Percentiles rank a stretch among this genome's conserved stretches.
phyloP scores from a whole-genome alignment of 2,113 vertebrate genomes.

The Gobio gobio region DNA sequence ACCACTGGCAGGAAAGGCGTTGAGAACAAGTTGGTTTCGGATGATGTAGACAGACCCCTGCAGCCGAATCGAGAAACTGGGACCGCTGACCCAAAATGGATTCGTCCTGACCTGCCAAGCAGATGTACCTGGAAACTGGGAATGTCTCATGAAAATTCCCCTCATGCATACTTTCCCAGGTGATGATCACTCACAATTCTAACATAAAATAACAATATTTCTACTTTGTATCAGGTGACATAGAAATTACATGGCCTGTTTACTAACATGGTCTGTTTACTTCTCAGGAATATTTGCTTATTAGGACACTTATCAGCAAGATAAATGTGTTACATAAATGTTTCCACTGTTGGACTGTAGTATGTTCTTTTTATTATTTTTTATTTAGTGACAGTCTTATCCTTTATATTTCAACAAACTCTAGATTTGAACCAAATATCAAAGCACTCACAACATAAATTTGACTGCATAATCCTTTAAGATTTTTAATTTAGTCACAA shows the following conservation, averaged over 20 bases:
- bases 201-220: not conserved
- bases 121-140: slow-evolving; percentile 89
- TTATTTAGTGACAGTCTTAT: not conserved
- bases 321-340: not conserved
- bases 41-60: slow-evolving; percentile 33
- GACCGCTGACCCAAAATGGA: slow-evolving; percentile 82
- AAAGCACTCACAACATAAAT: too few relatives aligned
- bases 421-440: not conserved
- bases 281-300: not conserved
- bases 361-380: not conserved
- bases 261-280: not conserved
- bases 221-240: not conserved
- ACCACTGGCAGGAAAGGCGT: not conserved
- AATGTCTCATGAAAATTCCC: slow-evolving; percentile 76
- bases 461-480: too few relatives aligned
- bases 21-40: not conserved
- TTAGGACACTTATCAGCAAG: not conserved
- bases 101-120: slow-evolving; percentile 86
- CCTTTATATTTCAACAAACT: not conserved
- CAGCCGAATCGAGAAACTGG: slow-evolving; percentile 55
- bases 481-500: not conserved
- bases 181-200: slow-evolving; percentile 65
- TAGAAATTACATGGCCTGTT: not conserved
- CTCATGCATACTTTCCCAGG: slow-evolving; percentile 77
- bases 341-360: not conserved